Evolutionary conservation across 1,140 invertebrate genomes (phyloP).

Genomic region (Brachionus plicatilis): DNA sequence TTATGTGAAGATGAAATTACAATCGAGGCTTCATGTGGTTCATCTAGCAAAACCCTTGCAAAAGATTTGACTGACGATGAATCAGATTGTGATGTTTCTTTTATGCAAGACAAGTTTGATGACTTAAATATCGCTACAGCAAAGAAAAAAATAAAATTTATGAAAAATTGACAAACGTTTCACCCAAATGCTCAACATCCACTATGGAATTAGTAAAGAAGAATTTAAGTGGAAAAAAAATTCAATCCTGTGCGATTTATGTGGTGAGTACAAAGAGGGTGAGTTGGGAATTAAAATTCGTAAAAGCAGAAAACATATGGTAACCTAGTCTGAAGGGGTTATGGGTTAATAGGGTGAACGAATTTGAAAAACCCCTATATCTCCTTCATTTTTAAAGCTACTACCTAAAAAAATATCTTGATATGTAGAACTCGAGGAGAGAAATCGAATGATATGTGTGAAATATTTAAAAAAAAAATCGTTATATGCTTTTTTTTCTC

Average conservation of each 20-base stretch:
- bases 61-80: background rate
- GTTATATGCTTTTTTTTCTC: too few species aligned
- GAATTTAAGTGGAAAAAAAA: background rate
- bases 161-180: background rate
- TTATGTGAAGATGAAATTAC: background rate
- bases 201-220: background rate
- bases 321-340: too few species aligned
- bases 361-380: too few species aligned
- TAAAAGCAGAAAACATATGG: too few species aligned
- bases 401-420: too few species aligned
- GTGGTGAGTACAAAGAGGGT: too few species aligned
- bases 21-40: background rate
- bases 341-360: too few species aligned
- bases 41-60: background rate
- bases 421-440: too few species aligned
- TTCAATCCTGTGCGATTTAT: background rate
- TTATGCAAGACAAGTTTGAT: background rate
- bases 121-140: background rate
- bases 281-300: too few species aligned
- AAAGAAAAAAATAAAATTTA: conserved; percentile 2
- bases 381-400: too few species aligned
- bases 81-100: background rate
- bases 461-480: too few species aligned
- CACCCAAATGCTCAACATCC: background rate
- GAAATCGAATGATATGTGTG: too few species aligned